Evolutionary conservation across 2,797 vertebrate species (phyloP), one percentile per base, ranked within the genome.

Genomic region (Rhinatrema bivittatum): DNA sequence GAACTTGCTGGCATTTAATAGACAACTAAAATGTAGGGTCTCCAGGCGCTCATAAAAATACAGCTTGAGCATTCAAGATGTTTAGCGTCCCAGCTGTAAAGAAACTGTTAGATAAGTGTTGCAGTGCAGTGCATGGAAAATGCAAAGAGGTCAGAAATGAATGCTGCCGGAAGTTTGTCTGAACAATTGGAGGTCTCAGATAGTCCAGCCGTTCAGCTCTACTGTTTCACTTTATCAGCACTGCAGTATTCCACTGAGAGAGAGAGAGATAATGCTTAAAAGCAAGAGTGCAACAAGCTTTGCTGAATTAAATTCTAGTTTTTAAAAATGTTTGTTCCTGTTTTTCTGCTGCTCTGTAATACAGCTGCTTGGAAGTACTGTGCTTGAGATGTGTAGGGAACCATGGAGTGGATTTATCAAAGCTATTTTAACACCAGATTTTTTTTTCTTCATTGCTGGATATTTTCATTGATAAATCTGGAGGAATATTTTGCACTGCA

Each of bases 1-100:
- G 79, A 84, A 85, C 85, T 86, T 82, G 79, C 81, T 86, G 82
- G 81, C 77, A 82, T 86, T 86, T 84, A 86, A 85, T 85, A 85
- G 80, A 83, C 82, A 79, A 85, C 84, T 86, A 85, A 86, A 83
- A 82, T 83, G 79, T 76, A 82, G 70, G 70, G 76, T 86, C 84
- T 81, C 84, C 60, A 1, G 70, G 65, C 72, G 72, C 76, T 82
- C 80, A 68, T 85, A 84, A 85, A 86, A 86, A 76, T 79, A 85
- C 84, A 86, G 81, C 81, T 84, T 84, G 74, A 77, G 79, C 84
- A 86, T 86, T 86, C 81, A 85, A 68, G 77, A 84, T 82, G 73
- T 81, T 82, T 83, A 74, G 59, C 49, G 74, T 72, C 74, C 55
- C 1, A 53, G 70, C 4, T 19, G 81, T 70, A 84, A 74, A 78